Conservation (phyloP, 2,113 vertebrate species). For the Vicugna pacos region DNA sequence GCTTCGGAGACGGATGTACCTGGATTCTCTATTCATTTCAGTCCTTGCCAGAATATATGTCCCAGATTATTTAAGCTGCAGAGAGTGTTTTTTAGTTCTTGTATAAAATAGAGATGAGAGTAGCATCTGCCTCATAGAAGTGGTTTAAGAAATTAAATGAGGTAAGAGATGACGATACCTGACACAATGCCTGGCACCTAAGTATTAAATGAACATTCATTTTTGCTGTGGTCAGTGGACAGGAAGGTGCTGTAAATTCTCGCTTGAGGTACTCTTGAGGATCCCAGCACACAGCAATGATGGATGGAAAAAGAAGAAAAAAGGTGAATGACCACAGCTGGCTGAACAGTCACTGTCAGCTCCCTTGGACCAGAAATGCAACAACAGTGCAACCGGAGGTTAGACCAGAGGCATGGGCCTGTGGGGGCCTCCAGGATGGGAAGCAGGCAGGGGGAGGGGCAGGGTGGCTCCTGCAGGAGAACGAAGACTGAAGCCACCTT, state of each 20-base stretch:
- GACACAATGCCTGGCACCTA: not conserved
- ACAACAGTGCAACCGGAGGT: not conserved
- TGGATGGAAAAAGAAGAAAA: not conserved
- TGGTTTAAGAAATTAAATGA: not conserved
- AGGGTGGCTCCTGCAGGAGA: not conserved
- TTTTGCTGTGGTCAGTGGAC: not conserved
- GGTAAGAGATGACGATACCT: not conserved
- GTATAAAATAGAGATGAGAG: not conserved
- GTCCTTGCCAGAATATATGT: not conserved
- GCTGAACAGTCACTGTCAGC: not conserved
- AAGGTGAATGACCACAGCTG: not conserved
- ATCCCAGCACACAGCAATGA: not conserved
- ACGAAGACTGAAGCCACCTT: not conserved
- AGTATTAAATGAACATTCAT: not conserved
- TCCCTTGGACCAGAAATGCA: not conserved
- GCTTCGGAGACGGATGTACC: not conserved
- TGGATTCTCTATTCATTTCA: not conserved
- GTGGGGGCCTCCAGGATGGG: too few relatives aligned
- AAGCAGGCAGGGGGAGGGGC: too few relatives aligned
- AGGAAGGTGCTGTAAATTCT: not conserved
- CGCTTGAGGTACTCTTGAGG: not conserved
- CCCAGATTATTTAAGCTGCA: not conserved
- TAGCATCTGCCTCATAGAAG: not conserved
- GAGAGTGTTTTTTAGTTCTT: not conserved
- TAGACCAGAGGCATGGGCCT: too few relatives aligned